Evolutionary conservation across 2,888 invertebrate genomes (phyloP).

Genomic region (Napeogenes sylphis): DNA sequence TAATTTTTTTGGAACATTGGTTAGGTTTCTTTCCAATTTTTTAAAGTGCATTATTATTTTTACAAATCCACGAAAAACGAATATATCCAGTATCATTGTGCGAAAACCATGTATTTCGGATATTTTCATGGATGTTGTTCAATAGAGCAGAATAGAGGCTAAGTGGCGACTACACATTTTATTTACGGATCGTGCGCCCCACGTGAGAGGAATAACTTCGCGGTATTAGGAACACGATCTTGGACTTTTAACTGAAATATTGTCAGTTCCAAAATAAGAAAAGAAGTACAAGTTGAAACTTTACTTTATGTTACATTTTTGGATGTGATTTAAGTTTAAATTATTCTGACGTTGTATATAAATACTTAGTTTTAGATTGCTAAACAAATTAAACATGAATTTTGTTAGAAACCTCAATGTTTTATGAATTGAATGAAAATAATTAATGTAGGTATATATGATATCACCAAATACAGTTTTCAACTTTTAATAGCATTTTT

Average conservation of each 20-base stretch:
- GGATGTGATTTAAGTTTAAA: no score
- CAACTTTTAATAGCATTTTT: not conserved
- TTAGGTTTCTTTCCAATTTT: no score
- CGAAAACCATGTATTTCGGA: conserved; percentile 17
- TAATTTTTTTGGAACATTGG: no score
- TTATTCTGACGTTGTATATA: no score
- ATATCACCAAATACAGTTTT: not conserved
- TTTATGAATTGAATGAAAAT: not conserved
- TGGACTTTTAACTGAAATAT: not conserved
- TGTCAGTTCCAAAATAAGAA: not conserved
- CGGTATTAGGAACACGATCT: conserved; percentile 1
- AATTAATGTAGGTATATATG: not conserved
- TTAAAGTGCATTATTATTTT: no score
- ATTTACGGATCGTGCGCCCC: conserved; percentile 42
- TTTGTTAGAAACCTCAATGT: no score
- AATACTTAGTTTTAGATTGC: no score
- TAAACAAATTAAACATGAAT: no score
- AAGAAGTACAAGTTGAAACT: no score
- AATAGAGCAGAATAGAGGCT: conserved; percentile 49
- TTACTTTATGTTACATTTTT: no score
- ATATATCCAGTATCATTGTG: not conserved
- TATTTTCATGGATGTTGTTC: conserved; percentile 34
- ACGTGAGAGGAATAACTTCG: conserved; percentile 24
- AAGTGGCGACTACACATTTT: conserved; percentile 53
- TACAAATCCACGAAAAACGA: no score